A percentile compares a stretch with the other conserved stretches of the same genome.
Conservation (phyloP, 2,113 vertebrate species). For the Ptilorrhoa leucosticta region DNA sequence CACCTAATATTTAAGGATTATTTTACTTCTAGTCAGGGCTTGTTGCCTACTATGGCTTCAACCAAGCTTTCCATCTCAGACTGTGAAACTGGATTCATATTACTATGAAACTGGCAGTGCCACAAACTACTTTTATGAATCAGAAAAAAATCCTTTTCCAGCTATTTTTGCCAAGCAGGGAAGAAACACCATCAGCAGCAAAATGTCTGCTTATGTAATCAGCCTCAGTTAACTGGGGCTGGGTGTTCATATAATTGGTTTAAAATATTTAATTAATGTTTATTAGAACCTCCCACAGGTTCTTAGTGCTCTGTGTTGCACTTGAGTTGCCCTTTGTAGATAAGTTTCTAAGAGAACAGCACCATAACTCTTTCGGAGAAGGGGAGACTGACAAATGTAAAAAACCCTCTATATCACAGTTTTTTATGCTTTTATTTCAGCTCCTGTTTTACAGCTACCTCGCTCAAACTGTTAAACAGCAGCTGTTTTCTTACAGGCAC, state of each 20-base stretch:
- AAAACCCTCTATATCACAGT: not conserved
- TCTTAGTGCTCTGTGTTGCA: not conserved
- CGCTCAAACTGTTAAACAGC: not conserved
- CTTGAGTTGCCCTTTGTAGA: not conserved
- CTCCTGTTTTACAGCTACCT: not conserved
- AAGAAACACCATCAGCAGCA: not conserved
- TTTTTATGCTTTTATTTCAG: not conserved
- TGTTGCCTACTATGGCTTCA: not conserved
- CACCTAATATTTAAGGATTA: not conserved
- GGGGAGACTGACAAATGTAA: not conserved
- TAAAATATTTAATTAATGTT: conserved; percentile 11
- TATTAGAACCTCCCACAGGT: not conserved
- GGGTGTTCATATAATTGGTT: not conserved
- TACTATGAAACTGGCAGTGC: not conserved
- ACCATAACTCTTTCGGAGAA: not conserved
- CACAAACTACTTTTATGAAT: not conserved
- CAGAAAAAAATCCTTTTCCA: not conserved
- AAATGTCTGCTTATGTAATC: not conserved
- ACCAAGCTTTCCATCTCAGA: not conserved
- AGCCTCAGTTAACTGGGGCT: not conserved
- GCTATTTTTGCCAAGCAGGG: not conserved
- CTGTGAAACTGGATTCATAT: not conserved
- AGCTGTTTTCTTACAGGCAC: not conserved
- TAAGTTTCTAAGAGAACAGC: not conserved
- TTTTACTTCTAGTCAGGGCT: not conserved